These are phyloP conservation scores for Hyaena hyaena DNA, from an alignment of 2,113 vertebrate species.

Conservation along the genomic window DNA sequence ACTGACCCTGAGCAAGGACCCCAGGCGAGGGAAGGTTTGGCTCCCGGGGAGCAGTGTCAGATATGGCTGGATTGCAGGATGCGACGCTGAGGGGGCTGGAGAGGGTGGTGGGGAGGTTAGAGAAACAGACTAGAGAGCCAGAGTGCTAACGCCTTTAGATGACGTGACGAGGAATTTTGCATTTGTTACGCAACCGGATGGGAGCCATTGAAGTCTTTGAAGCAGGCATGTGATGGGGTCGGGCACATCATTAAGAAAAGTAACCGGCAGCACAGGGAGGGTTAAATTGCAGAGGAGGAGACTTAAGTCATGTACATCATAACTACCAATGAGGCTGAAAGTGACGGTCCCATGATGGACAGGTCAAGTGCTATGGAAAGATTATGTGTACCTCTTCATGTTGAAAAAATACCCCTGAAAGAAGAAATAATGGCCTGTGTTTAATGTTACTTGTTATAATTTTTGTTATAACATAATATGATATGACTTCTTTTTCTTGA, in stretches of 20 bases:
- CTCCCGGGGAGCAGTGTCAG: background rate
- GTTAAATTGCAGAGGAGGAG: background rate
- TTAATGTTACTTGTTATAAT: background rate
- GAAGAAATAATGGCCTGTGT: background rate
- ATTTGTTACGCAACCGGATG: background rate
- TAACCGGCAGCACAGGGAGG: background rate
- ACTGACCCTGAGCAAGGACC: background rate
- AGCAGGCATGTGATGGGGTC: background rate
- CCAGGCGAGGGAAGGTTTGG: fast-evolving
- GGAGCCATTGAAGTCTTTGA: background rate
- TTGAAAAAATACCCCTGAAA: background rate
- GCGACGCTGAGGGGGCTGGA: fast-evolving
- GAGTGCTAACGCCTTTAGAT: fast-evolving
- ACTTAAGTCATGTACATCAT: background rate
- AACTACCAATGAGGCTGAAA: background rate
- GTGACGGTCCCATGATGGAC: no score
- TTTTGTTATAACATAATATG: background rate
- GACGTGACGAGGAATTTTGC: background rate
- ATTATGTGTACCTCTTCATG: background rate
- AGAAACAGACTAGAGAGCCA: background rate
- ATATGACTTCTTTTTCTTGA: background rate
- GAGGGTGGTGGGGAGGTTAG: background rate
- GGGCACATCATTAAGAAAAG: background rate
- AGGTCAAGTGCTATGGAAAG: background rate
- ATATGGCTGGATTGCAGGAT: background rate